phyloP scores from a whole-genome alignment of 2,113 vertebrate genomes.

The Notiomystis cincta region DNA sequence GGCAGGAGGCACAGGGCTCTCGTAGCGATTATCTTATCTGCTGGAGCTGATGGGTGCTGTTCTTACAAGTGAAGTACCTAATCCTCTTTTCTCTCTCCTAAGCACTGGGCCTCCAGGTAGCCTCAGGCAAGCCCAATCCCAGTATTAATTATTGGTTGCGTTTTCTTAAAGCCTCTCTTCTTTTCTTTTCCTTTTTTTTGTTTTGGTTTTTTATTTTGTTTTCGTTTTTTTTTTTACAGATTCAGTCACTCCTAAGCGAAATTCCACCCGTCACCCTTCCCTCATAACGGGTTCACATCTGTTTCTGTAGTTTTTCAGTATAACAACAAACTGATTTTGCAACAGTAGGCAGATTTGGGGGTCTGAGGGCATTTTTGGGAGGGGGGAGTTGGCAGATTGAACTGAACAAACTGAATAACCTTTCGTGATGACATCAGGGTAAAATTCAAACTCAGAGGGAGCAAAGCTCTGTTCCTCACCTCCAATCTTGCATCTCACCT shows the following conservation, averaged over 20 bases:
- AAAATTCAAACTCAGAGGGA: not conserved
- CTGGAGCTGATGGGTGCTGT: conserved; percentile 2
- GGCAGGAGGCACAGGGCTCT: not conserved
- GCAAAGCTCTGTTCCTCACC: not conserved
- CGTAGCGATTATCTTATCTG: not conserved
- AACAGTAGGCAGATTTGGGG: not conserved
- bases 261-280: not conserved
- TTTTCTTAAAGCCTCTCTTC: not conserved
- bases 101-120: not conserved
- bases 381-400: not conserved
- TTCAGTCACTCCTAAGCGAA: not conserved
- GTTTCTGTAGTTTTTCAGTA: not conserved
- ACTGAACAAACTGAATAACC: not conserved
- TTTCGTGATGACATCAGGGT: not conserved
- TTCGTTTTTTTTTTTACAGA: not conserved
- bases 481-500: not conserved
- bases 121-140: conserved; percentile 5
- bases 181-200: not conserved
- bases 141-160: conserved; percentile 18
- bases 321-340: conserved; percentile 8
- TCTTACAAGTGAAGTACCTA: conserved; percentile 19
- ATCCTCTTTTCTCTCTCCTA: conserved; percentile 34
- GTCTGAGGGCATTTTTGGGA: not conserved
- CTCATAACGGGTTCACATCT: not conserved
- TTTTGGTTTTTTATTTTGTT: too few relatives aligned